Evolutionary conservation across 1,140 invertebrate species (phyloP), one percentile per base, ranked within the genome.

Genomic region (Cherax destructor): DNA sequence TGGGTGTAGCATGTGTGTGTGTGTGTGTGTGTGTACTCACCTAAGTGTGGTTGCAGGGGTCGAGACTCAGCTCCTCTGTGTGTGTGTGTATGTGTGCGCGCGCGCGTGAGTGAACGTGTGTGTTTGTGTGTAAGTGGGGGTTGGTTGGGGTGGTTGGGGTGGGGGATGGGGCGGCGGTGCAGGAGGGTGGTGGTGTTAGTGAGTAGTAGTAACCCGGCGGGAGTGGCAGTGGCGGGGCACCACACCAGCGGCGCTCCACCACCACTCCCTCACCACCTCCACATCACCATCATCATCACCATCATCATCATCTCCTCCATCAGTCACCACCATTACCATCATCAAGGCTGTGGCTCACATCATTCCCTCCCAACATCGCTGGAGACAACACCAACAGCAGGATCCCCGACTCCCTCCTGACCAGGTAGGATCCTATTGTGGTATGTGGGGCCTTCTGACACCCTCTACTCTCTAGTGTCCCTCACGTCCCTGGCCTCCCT

Each of bases 121-220:
- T 77, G 84, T 18, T n/a, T 59, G 80, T 41, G 30, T 56, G n/a
- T 49, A 24, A 50, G 80, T 56, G 79, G 80, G 80, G 80, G n/a
- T 65, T 74, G 16, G 52, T 74, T 10, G 65, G 59, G 83, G 24
- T 74, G 50, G 80, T 16, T n/a, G 69, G 84, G n/a, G 69, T 72
- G 72, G 69, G 84, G 72, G 69, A 61, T 47, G 47, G 84, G 50
- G 65, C 30, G 61, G 74, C 50, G 85, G 85, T 50, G 85, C 52
- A 59, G 85, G 41, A 78, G 85, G 85, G 52, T 78, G 72, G 72
- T 86, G 74, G 61, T 86, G 85, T 49, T 59, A 61, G 85, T 86
- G 84, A 52, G 85, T 86, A 86, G 85, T 86, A 86, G 85, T 86
- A 78, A 86, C 85, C 85, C 85, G 85, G 74, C 85, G 85, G 85